phyloP scores from a whole-genome alignment of 2,113 vertebrate species.

The Microcebus tavaratra region DNA sequence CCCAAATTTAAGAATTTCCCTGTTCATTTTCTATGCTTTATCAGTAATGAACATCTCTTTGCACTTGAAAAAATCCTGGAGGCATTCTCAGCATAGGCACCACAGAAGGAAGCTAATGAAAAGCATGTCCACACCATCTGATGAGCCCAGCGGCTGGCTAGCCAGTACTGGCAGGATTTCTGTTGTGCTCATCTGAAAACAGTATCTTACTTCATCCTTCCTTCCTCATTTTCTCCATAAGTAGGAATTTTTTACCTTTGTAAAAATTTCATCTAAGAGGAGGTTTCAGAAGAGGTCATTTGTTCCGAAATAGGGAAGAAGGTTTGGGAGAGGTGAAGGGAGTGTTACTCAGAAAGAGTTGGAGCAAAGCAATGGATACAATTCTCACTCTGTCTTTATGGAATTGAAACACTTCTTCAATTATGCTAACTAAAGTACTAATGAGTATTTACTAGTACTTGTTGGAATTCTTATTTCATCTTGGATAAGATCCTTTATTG shows the following conservation, averaged over 20 bases:
- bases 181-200: not conserved
- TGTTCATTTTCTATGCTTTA: conserved; percentile 30
- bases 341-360: not conserved
- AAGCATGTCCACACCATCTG: not conserved
- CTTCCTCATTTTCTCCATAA: conserved; percentile 31
- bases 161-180: not conserved
- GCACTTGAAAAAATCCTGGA: conserved; percentile 4
- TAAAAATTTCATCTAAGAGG: not conserved
- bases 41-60: conserved; percentile 45
- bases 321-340: not conserved
- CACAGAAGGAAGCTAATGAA: conserved; percentile 39
- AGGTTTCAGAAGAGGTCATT: not conserved
- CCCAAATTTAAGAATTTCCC: not conserved
- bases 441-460: not conserved
- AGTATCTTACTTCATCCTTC: not conserved
- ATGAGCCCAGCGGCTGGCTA: conserved; percentile 1
- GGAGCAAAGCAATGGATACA: not conserved
- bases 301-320: conserved; percentile 8
- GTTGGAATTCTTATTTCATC: not conserved
- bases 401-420: not conserved
- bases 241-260: not conserved
- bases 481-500: not conserved
- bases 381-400: not conserved
- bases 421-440: not conserved
- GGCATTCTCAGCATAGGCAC: not conserved